Conservation (phyloP, 2,888 invertebrate genomes). For the Hololepta plana region DNA sequence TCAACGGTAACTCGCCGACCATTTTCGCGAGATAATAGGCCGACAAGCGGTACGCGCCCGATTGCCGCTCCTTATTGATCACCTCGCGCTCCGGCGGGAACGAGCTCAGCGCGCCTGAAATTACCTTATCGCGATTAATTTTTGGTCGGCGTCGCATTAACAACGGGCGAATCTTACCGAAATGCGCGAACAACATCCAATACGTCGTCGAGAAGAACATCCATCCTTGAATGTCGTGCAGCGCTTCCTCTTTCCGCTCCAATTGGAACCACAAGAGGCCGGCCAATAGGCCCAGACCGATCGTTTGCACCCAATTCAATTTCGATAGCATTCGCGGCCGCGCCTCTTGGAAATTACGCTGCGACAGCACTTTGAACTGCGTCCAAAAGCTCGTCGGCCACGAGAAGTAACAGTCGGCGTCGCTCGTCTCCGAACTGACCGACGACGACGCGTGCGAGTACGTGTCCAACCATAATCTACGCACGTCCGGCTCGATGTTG, state of each 20-base stretch:
- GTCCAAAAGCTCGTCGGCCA: slow-evolving; percentile 64
- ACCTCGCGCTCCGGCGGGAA: slow-evolving; percentile 66
- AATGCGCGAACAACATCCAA: slow-evolving; percentile 66
- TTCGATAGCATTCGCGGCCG: slow-evolving; percentile 57
- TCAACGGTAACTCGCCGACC: slow-evolving; percentile 60
- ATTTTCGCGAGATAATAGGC: slow-evolving; percentile 70
- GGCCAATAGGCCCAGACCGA: slow-evolving; percentile 50
- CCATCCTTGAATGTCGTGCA: slow-evolving; percentile 67
- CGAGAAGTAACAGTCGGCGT: slow-evolving; percentile 42
- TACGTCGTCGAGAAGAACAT: slow-evolving; percentile 71
- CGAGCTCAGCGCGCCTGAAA: slow-evolving; percentile 59
- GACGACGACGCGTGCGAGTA: slow-evolving; percentile 49
- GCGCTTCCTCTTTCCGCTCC: slow-evolving; percentile 52
- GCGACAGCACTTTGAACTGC: slow-evolving; percentile 57
- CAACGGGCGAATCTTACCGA: no score
- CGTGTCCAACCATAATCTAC: slow-evolving; percentile 49
- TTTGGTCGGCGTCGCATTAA: no score
- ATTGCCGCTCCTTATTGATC: slow-evolving; percentile 59
- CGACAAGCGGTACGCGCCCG: slow-evolving; percentile 60
- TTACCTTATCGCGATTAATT: no score
- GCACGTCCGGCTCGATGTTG: slow-evolving; percentile 38
- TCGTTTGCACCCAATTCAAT: slow-evolving; percentile 58
- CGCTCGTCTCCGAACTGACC: slow-evolving; percentile 38
- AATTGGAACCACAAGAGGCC: slow-evolving; percentile 65
- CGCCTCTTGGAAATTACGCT: slow-evolving; percentile 59